Evolutionary conservation across 2,888 invertebrate genomes (phyloP).

Genomic region (Lottia scabra): DNA sequence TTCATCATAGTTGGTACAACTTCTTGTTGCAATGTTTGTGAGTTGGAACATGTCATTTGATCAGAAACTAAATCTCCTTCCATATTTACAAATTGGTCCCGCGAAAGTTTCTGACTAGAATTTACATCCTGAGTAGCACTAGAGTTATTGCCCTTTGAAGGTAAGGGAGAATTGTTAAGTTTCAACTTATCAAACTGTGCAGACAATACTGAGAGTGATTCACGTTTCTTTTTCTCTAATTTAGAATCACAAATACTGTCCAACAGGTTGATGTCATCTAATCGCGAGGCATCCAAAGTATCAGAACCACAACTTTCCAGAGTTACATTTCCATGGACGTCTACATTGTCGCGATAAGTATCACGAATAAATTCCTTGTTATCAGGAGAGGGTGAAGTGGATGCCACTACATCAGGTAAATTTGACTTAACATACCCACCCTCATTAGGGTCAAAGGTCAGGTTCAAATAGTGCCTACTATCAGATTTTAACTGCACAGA

Average conservation of each 20-base stretch:
- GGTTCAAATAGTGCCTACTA: slow-evolving; percentile 46
- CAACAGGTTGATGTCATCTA: neutral
- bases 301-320: slow-evolving; percentile 3
- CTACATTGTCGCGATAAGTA: slow-evolving; percentile 6
- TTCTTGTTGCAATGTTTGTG: neutral
- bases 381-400: slow-evolving; percentile 23
- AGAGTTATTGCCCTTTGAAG: neutral
- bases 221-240: neutral
- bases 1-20: neutral
- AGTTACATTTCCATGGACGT: slow-evolving; percentile 9
- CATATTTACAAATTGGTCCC: neutral
- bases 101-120: neutral
- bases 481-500: slow-evolving; percentile 45
- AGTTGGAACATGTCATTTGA: neutral
- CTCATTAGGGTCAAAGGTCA: slow-evolving; percentile 46
- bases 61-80: neutral
- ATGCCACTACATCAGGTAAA: slow-evolving; percentile 29
- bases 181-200: neutral
- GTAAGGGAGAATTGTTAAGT: neutral
- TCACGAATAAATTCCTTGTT: neutral
- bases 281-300: neutral
- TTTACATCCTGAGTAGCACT: neutral
- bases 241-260: neutral
- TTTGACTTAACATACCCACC: slow-evolving; percentile 1
- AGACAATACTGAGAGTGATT: neutral